A percentile compares a stretch with the other conserved stretches of the same genome.
Conservation (phyloP, 2,888 invertebrate genomes). For the Eristalis tenax region DNA sequence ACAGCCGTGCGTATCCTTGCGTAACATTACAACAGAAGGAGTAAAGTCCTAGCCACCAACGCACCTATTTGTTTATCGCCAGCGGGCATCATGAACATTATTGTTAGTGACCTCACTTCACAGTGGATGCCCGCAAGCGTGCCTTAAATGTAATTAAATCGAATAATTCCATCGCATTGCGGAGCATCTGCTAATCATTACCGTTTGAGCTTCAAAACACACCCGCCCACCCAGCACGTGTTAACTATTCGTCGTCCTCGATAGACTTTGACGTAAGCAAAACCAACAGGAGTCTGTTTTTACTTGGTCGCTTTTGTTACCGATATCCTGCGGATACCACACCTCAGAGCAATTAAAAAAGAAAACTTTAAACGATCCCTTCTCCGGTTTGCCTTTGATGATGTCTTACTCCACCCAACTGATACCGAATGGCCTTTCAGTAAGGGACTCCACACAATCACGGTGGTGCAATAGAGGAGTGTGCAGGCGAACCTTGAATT, state of each 20-base stretch:
- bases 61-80: background rate
- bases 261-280: background rate
- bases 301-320: background rate
- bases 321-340: constrained; percentile 24
- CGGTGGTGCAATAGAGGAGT: background rate
- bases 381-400: background rate
- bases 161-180: background rate
- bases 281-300: constrained; percentile 9
- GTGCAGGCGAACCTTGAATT: background rate
- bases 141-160: constrained; percentile 5
- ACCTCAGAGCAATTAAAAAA: constrained; percentile 28
- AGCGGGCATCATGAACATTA: background rate
- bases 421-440: background rate
- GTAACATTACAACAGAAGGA: background rate
- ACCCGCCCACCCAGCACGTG: background rate
- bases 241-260: background rate
- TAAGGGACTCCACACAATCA: constrained; percentile 11
- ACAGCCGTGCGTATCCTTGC: background rate
- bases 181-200: background rate
- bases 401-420: background rate
- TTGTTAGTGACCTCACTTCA: background rate
- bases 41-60: background rate
- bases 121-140: background rate
- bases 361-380: constrained; percentile 24
- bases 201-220: constrained; percentile 15